phyloP scores from a whole-genome alignment of 2,888 invertebrate genomes.

The Cheilosia soror region DNA sequence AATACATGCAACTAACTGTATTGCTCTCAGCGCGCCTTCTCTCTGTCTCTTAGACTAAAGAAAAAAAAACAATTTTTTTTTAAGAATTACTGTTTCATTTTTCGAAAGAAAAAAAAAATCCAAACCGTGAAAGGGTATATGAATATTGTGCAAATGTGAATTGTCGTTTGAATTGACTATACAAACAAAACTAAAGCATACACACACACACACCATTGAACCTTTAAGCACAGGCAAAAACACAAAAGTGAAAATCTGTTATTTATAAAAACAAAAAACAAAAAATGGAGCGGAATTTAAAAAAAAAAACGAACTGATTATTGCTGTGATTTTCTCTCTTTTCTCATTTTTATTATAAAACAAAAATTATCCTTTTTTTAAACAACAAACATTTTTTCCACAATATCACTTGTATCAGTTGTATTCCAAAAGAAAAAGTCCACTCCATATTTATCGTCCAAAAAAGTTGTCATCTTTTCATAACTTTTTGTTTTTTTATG shows the following conservation, averaged over 20 bases:
- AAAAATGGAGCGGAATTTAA: conserved; percentile 78
- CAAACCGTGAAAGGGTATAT: conserved; percentile 39
- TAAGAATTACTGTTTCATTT: conserved; percentile 68
- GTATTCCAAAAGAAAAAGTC: conserved; percentile 41
- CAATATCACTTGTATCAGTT: conserved; percentile 64
- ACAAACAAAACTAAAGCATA: conserved; percentile 34
- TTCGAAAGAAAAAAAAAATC: conserved; percentile 33
- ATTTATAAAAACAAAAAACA: conserved; percentile 39
- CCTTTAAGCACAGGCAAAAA: conserved; percentile 48
- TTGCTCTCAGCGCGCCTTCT: conserved; percentile 28
- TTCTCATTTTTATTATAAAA: conserved; percentile 74
- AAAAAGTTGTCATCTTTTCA: conserved; percentile 45
- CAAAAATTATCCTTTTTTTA: conserved; percentile 58
- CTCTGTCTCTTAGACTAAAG: conserved; percentile 45
- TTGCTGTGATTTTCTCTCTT: conserved; percentile 83
- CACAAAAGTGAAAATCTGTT: conserved; percentile 65
- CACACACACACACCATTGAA: conserved; percentile 48
- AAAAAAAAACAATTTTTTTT: conserved; percentile 51
- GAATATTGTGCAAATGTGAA: conserved; percentile 54
- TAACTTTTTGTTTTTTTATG: conserved; percentile 24
- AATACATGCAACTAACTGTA: not conserved
- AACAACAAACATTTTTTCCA: conserved; percentile 61
- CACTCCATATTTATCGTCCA: conserved; percentile 55
- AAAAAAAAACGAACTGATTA: conserved; percentile 82
- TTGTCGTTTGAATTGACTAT: conserved; percentile 31